Evolutionary conservation across 2,888 invertebrate species (phyloP).

Genomic region (Phrixothrix hirtus): DNA sequence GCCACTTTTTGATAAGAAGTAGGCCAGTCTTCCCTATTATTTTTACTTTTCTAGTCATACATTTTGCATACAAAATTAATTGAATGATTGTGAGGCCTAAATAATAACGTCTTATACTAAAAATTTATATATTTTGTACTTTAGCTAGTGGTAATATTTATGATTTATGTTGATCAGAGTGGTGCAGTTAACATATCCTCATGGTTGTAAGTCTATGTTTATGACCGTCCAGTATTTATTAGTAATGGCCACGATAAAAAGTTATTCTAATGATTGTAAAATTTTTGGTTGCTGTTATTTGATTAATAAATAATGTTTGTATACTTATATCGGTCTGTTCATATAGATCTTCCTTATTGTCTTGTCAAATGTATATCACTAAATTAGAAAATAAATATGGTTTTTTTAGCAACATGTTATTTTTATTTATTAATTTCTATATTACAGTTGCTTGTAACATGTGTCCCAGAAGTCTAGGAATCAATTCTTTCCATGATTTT

Average conservation of each 20-base stretch:
- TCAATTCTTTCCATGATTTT: no score
- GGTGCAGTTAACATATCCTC: slow-evolving; percentile 27
- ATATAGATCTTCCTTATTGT: slow-evolving; percentile 49
- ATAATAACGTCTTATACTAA: slow-evolving; percentile 13
- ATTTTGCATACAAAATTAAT: slow-evolving; percentile 17
- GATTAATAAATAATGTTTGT: slow-evolving; percentile 16
- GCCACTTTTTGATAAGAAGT: slow-evolving; percentile 80
- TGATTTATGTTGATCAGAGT: slow-evolving; percentile 23
- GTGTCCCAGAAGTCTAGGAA: no score
- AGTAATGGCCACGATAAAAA: slow-evolving; percentile 18
- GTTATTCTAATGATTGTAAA: slow-evolving; percentile 23
- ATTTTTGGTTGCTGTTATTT: slow-evolving; percentile 29
- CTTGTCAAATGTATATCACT: slow-evolving; percentile 51
- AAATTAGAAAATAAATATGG: slow-evolving; percentile 41
- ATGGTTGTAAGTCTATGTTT: slow-evolving; percentile 17
- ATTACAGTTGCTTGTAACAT: no score
- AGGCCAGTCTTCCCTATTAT: slow-evolving; percentile 44
- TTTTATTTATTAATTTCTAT: no score
- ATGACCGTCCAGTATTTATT: slow-evolving; percentile 35
- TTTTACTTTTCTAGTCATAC: slow-evolving; percentile 30
- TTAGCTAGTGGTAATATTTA: slow-evolving; percentile 16
- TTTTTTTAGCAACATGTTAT: slow-evolving; percentile 16
- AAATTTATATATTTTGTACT: slow-evolving; percentile 21
- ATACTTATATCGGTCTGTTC: slow-evolving; percentile 48
- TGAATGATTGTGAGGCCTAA: slow-evolving; percentile 26